Base-by-base conservation (phyloP, 1,140 invertebrate species). In the Probaryconus sp. region DNA sequence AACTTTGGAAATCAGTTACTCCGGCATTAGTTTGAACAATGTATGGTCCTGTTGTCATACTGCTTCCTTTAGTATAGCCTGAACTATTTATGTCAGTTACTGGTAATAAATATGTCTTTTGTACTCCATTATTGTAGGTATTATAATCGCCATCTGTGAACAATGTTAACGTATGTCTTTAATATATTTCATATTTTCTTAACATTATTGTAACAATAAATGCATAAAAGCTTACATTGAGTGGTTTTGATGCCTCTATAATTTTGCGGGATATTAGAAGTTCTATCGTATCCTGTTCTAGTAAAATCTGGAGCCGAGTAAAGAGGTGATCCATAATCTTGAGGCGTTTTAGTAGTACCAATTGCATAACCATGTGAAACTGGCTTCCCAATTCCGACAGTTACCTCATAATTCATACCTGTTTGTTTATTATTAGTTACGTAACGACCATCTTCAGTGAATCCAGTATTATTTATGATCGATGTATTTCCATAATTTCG, bases 371-470 rank as follows among this genome's bases (percentile, higher is more conserved):
- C 18, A 9, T 42, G 7, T n/a, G 20, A 21, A 3, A 51, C 16
- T 16, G 61, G 45, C 61, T 67, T 5, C 18, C 40, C 55, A 7
- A 77, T 16, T 45, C 79, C 82, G 9, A 67, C 50, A 3, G 17
- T 77, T 1, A 75, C 31, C 3, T 65, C 70, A 24, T 81, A 84
- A 18, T 81, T 67, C 5, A 77, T 51, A 11, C 75, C 76, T 5
- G 76, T 24, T 13, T 68, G 38, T 28, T 68, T 65, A 10, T 14
- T 33, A 42, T 11, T 47, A 14, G 69, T 55, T 48, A 63, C 43
- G 28, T 33, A 77, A 64, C 17, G 68, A 20, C 64, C 76, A 45
- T 35, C 37, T 63, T 70, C 65, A 1, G 26, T 45, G 16, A 47
- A 45, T 14, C 58, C 71, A 42, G 10, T 18, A 40, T 53, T 67